phyloP scores from a whole-genome alignment of 1,140 invertebrate genomes.

The Portunus trituberculatus region DNA sequence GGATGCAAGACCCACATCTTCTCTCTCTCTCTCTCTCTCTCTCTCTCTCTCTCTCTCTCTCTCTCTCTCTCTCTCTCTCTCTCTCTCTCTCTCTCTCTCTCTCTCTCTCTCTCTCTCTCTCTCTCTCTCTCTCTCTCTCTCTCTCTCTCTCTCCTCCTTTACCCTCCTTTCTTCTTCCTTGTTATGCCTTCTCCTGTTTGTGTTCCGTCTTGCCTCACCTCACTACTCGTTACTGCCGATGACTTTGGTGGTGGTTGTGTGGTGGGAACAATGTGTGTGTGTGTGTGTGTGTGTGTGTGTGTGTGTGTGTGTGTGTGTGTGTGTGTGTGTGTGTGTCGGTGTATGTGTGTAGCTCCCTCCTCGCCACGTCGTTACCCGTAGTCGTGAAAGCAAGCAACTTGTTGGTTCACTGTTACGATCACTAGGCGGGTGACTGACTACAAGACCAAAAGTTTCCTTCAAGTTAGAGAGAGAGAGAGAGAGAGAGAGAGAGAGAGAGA shows the following conservation, averaged over 20 bases:
- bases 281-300: background rate
- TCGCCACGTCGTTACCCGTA: background rate
- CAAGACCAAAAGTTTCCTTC: no score
- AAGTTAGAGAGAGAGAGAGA: no score
- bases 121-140: background rate
- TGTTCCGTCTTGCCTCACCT: background rate
- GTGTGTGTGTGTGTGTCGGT: slow-evolving; percentile 28
- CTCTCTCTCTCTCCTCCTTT: background rate
- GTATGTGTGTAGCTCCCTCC: background rate
- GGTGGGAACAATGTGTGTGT: background rate
- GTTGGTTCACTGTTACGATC: no score
- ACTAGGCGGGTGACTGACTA: no score
- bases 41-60: background rate
- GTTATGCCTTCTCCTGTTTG: background rate
- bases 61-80: background rate
- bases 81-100: slow-evolving; percentile 1
- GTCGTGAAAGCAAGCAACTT: no score
- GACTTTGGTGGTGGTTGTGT: background rate
- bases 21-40: background rate
- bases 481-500: no score
- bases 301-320: background rate
- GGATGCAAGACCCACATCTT: no score
- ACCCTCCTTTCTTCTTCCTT: background rate
- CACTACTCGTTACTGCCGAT: background rate
- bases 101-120: background rate